Base-by-base conservation (phyloP, 2,888 invertebrate genomes). In the Drosophila kuntzei region DNA sequence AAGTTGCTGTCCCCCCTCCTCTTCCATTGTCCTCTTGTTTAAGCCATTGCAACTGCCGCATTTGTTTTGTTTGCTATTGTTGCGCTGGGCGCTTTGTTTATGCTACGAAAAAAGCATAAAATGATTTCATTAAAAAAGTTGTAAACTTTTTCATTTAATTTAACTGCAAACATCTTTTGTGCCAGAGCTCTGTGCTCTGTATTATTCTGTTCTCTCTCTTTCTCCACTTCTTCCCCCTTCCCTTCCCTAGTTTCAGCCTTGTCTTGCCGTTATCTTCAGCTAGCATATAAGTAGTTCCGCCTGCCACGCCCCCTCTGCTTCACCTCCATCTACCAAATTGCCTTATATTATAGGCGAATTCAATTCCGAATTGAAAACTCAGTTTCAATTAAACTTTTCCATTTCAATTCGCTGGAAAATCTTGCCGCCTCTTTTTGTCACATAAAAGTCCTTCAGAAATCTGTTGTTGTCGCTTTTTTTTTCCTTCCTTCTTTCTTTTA, bases 121-220 rank as follows among this genome's bases (percentile, higher is more conserved):
- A 89, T 85, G 87, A 89, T 85, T 85, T 85, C 89, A 85, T 85
- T 85, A 85, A 85, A 85, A 89, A 85, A 85, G 85, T 85, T 85
- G 76, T 80, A 85, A 85, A 85, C 87, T 85, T 85, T 85, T 85
- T 85, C 89, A 85, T 85, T 85, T 87, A 85, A 85, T 85, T 85
- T 85, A 87, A 89, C 85, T 87, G 87, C 87, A 84, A 87, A 89
- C 84, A 89, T 87, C 89, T 80, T 84, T 89, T 88, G 86, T 76
- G 86, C 58, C 34, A 34, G 8, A 32, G 49, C 60, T 54, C 44
- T 58, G 41, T 44, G 39, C 36, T 41, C 44, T 57, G 60, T 43
- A 67, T 76, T 64, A 57, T 73, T 53, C 46, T 51, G 32, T 29
- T 37, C 43, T 29, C 32, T 53, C 63, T 32, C 32, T 34, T 18